Evolutionary conservation across 2,888 invertebrate species (phyloP).

Genomic region (Macrophya alboannulata): DNA sequence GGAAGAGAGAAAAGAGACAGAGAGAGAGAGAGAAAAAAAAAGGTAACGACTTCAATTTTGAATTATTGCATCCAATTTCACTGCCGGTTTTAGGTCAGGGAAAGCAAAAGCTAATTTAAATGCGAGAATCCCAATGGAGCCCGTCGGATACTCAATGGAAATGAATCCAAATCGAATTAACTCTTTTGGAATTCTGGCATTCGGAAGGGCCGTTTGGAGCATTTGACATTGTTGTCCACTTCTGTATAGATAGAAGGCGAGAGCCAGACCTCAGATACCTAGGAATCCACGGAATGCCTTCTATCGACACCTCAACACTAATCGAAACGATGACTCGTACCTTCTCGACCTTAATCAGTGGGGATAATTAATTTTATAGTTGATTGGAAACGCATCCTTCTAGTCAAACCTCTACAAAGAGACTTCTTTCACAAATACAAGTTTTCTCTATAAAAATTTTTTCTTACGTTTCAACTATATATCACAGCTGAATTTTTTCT

Average conservation of each 20-base stretch:
- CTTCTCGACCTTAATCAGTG: slow-evolving; percentile 60
- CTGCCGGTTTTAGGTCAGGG: slow-evolving; percentile 4
- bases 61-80: slow-evolving; percentile 36
- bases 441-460: not conserved
- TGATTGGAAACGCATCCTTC: slow-evolving; percentile 58
- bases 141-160: slow-evolving; percentile 47
- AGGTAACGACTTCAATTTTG: slow-evolving; percentile 29
- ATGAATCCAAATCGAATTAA: slow-evolving; percentile 55
- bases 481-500: not conserved
- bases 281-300: slow-evolving; percentile 55
- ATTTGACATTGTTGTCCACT: slow-evolving; percentile 50
- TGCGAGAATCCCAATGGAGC: slow-evolving; percentile 44
- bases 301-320: slow-evolving; percentile 54
- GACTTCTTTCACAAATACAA: slow-evolving; percentile 4
- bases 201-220: slow-evolving; percentile 32
- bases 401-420: slow-evolving; percentile 32
- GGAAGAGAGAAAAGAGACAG: not conserved
- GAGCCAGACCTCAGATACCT: slow-evolving; percentile 29
- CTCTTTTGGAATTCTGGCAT: slow-evolving; percentile 45
- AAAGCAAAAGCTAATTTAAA: slow-evolving; percentile 46
- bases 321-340: slow-evolving; percentile 61
- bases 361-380: slow-evolving; percentile 61
- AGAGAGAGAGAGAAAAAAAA: not conserved
- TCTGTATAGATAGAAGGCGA: not conserved
- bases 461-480: not conserved